Base-by-base conservation (phyloP, 2,888 invertebrate genomes). In the Halictus ligatus region DNA sequence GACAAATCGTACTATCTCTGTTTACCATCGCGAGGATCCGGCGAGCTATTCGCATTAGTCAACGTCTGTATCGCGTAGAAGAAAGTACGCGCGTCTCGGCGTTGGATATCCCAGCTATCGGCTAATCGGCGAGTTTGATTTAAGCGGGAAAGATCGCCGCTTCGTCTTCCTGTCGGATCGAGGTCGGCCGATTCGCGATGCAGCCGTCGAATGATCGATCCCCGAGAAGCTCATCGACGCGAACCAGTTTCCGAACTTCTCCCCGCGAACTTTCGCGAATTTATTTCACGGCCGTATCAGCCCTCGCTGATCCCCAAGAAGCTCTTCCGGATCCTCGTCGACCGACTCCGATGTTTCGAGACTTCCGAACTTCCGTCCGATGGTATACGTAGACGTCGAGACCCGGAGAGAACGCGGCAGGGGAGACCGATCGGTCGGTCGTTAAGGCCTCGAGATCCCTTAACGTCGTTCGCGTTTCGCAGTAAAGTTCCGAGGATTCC, bases 241-340 rank as follows among this genome's bases (percentile, higher is more conserved):
- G 76, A 54, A 64, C 67, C 72, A 86, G 86, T 48, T 86, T 86
- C 67, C 67, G 35, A 67, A 35, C 8, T 87, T 64, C 25, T 29
- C 64, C 35, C 78, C 78, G 60, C 75, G 71, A 86, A 87, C 72
- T 87, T 64, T 87, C 73, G 83, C 80, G 82, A 87, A 86, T 87
- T 87, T 87, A 87, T 87, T 87, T 87, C 86, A 86, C 82, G 87
- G 87, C 87, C 87, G 80, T 87, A 87, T 87, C 86, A 69, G 87
- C 25, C 64, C 69, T 18, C 35, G 64, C 58, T 82, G 86, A 86
- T 82, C 82, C 35, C 18, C 82, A 71, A 21, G 35, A 81, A 82
- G 86, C 79, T 78, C 81, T 80, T 82, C 86, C 79, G 86, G 77
- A 48, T 77, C 54, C 64, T 15, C 75, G 18, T 43, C 35, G 69